These are phyloP conservation scores for Odontophorus gujanensis DNA, from an alignment of 2,113 vertebrate genomes.

Conservation along the genomic window DNA sequence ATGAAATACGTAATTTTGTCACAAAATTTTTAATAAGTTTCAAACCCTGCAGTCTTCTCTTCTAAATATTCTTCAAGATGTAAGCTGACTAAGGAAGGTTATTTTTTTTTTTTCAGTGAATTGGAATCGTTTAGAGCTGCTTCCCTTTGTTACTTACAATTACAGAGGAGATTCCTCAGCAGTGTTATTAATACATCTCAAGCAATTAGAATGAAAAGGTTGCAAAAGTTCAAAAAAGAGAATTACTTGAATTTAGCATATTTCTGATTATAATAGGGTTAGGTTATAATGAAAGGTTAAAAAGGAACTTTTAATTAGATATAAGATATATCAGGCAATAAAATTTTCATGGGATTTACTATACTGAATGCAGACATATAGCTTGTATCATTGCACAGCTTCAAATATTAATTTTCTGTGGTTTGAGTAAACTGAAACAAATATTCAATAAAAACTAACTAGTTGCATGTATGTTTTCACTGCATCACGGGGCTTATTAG, in stretches of 20 bases:
- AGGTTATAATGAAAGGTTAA: neutral
- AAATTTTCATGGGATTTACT: neutral
- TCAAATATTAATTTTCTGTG: neutral
- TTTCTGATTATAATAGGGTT: neutral
- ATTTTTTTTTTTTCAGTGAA: neutral
- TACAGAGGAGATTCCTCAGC: neutral
- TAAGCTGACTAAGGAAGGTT: neutral
- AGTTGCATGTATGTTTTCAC: too few relatives aligned
- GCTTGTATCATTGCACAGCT: neutral
- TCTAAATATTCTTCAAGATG: neutral
- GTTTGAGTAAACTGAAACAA: neutral
- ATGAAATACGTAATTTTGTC: neutral
- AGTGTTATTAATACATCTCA: neutral
- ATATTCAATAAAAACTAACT: neutral
- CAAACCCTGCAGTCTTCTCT: neutral
- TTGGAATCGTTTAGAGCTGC: neutral
- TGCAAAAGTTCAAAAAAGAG: neutral
- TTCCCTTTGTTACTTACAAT: neutral
- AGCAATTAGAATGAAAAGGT: neutral
- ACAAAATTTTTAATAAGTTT: neutral
- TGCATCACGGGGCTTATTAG: neutral
- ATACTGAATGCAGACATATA: neutral
- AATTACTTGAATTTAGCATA: neutral
- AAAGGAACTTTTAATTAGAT: neutral
- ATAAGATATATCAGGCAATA: neutral